Evolutionary conservation across 2,797 vertebrate genomes (phyloP), one percentile per base, ranked within the genome.

Genomic region (Takifugu rubripes): DNA sequence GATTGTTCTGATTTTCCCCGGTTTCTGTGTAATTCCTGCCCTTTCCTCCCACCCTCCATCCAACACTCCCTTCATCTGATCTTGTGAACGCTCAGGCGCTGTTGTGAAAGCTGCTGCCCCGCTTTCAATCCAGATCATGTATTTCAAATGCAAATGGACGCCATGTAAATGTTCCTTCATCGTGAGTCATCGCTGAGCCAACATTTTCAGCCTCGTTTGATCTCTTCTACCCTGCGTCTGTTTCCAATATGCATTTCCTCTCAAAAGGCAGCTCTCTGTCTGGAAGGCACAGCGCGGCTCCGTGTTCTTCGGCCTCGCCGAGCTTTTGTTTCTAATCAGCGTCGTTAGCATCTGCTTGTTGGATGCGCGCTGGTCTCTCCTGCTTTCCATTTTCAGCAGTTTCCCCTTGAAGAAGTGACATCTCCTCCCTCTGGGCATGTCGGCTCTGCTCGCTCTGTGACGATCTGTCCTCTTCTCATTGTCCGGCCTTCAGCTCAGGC

Each of bases 371-470:
- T 51, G 52, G 61, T 70, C 54, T 47, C 12, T 25, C 17, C 24
- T n/a, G 36, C 5, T 54, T 64, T 56, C 9, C 36, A 14, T 61
- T 70, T 65, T 44, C 11, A 47, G 21, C 14, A 12, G 21, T 6
- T 4, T 59, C 54, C 33, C 42, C 42, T 54, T 8, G 45, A n/a
- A 48, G 33, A 21, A 1, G 17, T 9, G 68, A 61, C 46, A 0
- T 56, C 44, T 45, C 26, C 53, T 40, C 45, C 64, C 46, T 33
- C 50, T 5, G 8, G 67, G 45, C 7, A 3, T 25, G 1, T 25
- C 5, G 49, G 40, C 56, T 52, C 31, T 14, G 52, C 50, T 65
- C 72, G 70, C 66, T 60, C 54, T 54, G 16, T 58, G 45, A 65
- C 77, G 15, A 25, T 63, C 33, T 29, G 49, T 52, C 45, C 3